Base-by-base conservation (phyloP, 2,888 invertebrate species). In the Odontomyia ornata region DNA sequence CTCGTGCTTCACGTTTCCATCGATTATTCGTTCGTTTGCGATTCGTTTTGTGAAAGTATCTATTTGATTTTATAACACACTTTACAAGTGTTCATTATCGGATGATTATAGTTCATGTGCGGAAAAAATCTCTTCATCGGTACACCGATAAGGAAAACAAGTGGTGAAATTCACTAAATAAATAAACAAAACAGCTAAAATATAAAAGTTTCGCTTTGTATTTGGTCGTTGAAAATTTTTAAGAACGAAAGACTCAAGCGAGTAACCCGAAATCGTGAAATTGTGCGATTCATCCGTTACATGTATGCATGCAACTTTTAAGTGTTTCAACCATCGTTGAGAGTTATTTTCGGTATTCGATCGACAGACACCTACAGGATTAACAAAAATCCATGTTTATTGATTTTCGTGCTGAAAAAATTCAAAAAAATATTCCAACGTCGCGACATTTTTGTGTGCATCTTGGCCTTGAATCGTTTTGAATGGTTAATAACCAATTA, bases 1-100 rank as follows among this genome's bases (percentile, higher is more conserved):
- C 57, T 21, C 36, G 36, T 60, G 69, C 46, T 60, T 73, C 57
- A 30, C 72, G 52, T 52, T 72, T 72, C 71, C 46, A 43, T 18
- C 9, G 2, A 21, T 52, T 52, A 30, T 71, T 30, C 21, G 21
- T 15, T 73, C 15, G 43, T 60, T 36, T 21, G 73, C 36, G 60
- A 60, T 60, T 57, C 57, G 73, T 36, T 73, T 73, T 73, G 73
- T 73, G 73, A 73, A 73, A 73, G 73, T 73, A 73, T 36, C 47
- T n/a, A 47, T 69, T 69, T 69, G 47, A 30, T 73, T 73, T 73
- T 73, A 73, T 60, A 73, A 73, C 60, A 47, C 52, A 60, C 73
- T 73, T 21, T 60, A 23, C 69, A 46, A 57, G 57, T 73, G 60
- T 30, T 73, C 73, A 73, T 73, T 73, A 73, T 73, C 73, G 57